Evolutionary conservation across 2,888 invertebrate species (phyloP).

Genomic region (Agonopterix subpropinquella): DNA sequence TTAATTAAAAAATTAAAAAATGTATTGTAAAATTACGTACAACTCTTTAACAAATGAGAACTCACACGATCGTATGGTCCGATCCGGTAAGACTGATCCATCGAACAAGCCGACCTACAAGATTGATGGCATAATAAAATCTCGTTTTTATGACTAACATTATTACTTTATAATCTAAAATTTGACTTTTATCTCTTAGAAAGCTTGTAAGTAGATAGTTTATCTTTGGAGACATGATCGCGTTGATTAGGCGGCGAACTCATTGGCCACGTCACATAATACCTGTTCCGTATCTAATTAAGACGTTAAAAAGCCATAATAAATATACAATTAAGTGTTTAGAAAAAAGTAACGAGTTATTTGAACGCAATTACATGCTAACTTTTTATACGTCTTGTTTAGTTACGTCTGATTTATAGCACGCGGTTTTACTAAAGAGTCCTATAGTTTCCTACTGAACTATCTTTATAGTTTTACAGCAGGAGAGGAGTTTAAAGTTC

Average conservation of each 20-base stretch:
- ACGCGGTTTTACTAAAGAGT: not conserved
- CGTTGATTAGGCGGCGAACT: slow-evolving; percentile 47
- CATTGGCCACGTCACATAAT: slow-evolving; percentile 27
- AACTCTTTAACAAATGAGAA: slow-evolving; percentile 23
- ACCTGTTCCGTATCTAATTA: slow-evolving; percentile 38
- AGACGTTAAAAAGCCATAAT: slow-evolving; percentile 33
- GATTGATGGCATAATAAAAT: slow-evolving; percentile 71
- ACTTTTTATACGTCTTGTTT: slow-evolving; percentile 24
- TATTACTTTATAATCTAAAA: slow-evolving; percentile 66
- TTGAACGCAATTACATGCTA: slow-evolving; percentile 29
- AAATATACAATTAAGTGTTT: slow-evolving; percentile 20
- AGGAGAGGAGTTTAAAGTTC: too few relatives aligned
- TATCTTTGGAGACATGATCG: slow-evolving; percentile 59
- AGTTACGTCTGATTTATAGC: slow-evolving; percentile 2
- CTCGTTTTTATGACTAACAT: slow-evolving; percentile 59
- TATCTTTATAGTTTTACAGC: too few relatives aligned
- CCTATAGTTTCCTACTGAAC: too few relatives aligned
- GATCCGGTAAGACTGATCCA: slow-evolving; percentile 18
- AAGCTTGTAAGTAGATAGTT: slow-evolving; percentile 65
- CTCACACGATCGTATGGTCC: slow-evolving; percentile 37
- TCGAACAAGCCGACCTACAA: slow-evolving; percentile 48
- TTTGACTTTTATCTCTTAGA: slow-evolving; percentile 67
- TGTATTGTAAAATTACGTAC: not conserved
- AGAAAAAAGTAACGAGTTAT: slow-evolving; percentile 32
- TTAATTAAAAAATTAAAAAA: not conserved